These are phyloP conservation scores for Tolmerus cingulatus DNA, from an alignment of 2,888 invertebrate genomes.

Conservation along the genomic window DNA sequence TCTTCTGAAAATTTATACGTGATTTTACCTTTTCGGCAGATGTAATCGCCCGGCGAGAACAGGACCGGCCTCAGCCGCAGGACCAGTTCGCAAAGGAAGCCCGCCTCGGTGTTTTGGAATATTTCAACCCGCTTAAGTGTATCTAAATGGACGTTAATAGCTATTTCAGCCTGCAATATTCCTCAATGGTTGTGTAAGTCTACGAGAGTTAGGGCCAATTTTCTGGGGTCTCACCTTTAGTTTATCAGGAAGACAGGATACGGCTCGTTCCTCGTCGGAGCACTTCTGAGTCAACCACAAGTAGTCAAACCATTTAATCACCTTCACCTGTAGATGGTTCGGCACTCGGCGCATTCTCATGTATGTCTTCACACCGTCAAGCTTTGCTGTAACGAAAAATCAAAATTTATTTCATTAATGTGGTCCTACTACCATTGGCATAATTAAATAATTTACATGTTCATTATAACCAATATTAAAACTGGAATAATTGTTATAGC, in stretches of 20 bases:
- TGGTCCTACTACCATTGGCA: background rate
- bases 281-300: slow-evolving; percentile 99
- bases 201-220: background rate
- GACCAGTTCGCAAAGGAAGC: slow-evolving; percentile 97
- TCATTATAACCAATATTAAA: background rate
- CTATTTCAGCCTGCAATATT: slow-evolving; percentile 82
- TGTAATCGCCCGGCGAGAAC: slow-evolving; percentile 98
- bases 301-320: slow-evolving; percentile 99
- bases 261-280: slow-evolving; percentile 95
- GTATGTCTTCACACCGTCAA: slow-evolving; percentile 98
- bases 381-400: slow-evolving; percentile 81
- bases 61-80: slow-evolving; percentile 92
- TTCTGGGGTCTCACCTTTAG: slow-evolving; percentile 69
- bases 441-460: background rate
- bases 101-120: slow-evolving; percentile 99
- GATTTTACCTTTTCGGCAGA: slow-evolving; percentile 94
- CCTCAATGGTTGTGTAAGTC: slow-evolving; percentile 3
- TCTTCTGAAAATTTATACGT: background rate
- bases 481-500: too few species aligned
- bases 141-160: slow-evolving; percentile 98
- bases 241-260: slow-evolving; percentile 95
- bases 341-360: slow-evolving; percentile 97
- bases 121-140: slow-evolving; percentile 97
- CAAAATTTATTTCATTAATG: background rate
- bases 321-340: slow-evolving; percentile 93